Evolutionary conservation across 2,888 invertebrate genomes (phyloP), one percentile per base, ranked within the genome.

Genomic region (Zhuqinia jingwanae): DNA sequence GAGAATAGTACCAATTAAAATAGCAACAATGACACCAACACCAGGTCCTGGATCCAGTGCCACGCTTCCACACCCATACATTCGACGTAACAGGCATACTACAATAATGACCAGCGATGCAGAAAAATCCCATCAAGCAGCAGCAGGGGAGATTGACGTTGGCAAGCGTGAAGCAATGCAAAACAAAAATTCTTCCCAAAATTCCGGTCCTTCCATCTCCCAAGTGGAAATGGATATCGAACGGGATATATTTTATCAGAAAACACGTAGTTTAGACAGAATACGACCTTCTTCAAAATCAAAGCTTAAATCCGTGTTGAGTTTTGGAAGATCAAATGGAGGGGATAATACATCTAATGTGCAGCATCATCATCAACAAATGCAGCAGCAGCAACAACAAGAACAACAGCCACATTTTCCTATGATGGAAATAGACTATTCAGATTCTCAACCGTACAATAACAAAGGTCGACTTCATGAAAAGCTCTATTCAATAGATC

Each of bases 191-290:
- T 45, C 17, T 20, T 68, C 30, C 13, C 25, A 25, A 77, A 60
- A 79, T 68, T 65, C 83, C 60, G 82, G 87, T 84, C 80, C 87
- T 73, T 87, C 88, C 75, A 87, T 89, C 70, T 88, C 79, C 70
- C 58, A 89, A 78, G 87, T 89, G 47, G 88, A 89, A 63, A 76
- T 83, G 83, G 89, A 88, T 76, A 89, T 89, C 58, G 89, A 89
- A 47, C 73, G 85, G 78, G 87, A 89, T 68, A 89, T 88, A 42
- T 89, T 77, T 75, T 89, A 84, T 36, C 89, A 89, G 56, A 89
- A 89, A 77, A 89, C 89, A 13, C 79, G 85, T 25, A 89, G 88
- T 50, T 53, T 89, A 8, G 89, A 89, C 70, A 77, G 89, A 60
- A 56, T 68, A 36, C 82, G 86, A 68, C 85, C 86, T 17, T 68